phyloP scores from a whole-genome alignment of 37 sponge, comb jelly and placozoan species.

The Spongia lamella region DNA sequence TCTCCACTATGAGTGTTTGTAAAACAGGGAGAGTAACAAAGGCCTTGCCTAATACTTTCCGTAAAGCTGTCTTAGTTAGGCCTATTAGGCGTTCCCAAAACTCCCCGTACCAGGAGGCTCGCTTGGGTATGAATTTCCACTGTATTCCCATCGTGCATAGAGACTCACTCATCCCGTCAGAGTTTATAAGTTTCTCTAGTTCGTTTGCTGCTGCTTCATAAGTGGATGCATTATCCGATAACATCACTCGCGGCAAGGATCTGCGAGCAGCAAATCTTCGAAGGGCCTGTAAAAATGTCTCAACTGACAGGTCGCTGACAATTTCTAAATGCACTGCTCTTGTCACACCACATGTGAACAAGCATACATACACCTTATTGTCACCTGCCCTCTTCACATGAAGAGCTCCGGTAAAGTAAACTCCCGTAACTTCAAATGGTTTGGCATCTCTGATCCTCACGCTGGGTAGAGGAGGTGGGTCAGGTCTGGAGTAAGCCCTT shows the following conservation, averaged over 20 bases:
- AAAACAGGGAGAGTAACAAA: conserved; percentile 32
- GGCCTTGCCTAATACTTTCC: conserved; percentile 42
- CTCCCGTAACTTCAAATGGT: no score
- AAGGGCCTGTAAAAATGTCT: conserved; percentile 30
- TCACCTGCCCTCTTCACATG: no score
- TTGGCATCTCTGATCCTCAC: no score
- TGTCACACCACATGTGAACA: no score
- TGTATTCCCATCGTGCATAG: conserved; percentile 12
- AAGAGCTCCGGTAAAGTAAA: no score
- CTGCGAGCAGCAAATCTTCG: conserved; percentile 51
- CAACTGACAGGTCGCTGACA: no score
- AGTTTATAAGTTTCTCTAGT: background rate
- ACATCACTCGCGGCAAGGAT: conserved; percentile 25
- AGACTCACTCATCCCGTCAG: background rate
- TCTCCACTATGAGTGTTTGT: conserved; percentile 31
- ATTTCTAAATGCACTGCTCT: no score
- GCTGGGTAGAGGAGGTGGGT: no score
- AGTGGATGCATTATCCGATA: conserved; percentile 47
- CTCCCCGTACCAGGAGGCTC: no score
- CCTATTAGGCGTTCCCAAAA: conserved; percentile 35
- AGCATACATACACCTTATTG: no score
- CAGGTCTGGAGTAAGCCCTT: no score
- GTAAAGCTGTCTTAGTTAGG: conserved; percentile 27
- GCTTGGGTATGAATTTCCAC: conserved; percentile 47
- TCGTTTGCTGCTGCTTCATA: conserved; percentile 41